Percentiles rank a stretch among this genome's conserved stretches.
phyloP scores from a whole-genome alignment of 2,113 vertebrate genomes.

The Hyla sarda region DNA sequence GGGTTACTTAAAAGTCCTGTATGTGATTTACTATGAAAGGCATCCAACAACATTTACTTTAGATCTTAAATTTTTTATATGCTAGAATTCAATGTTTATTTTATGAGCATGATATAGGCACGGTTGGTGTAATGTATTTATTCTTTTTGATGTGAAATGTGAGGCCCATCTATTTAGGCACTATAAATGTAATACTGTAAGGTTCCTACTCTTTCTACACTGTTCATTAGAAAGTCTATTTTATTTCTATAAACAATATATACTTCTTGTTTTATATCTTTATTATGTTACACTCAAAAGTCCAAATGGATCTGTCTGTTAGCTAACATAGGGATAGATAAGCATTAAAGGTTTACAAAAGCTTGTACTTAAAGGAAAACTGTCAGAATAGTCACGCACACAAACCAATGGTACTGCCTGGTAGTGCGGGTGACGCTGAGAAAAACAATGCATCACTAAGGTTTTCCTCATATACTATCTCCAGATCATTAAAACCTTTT shows the following conservation, averaged over 20 bases:
- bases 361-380: neutral
- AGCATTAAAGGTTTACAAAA: neutral
- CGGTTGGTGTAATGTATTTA: neutral
- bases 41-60: neutral
- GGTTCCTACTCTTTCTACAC: neutral
- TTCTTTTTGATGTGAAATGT: neutral
- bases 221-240: neutral
- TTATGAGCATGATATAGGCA: neutral
- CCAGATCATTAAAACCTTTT: too few species aligned
- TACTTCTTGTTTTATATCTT: neutral
- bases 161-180: neutral
- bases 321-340: neutral
- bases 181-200: neutral
- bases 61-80: neutral
- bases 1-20: neutral
- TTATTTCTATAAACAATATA: neutral
- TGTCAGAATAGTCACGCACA: too few species aligned
- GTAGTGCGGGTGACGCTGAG: too few species aligned
- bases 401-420: too few species aligned
- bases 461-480: too few species aligned
- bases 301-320: neutral
- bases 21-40: too few species aligned
- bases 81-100: neutral
- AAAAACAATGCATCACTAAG: too few species aligned
- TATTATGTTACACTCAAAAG: neutral